Conservation (phyloP, 2,113 vertebrate species). For the Laterallus jamaicensis region DNA sequence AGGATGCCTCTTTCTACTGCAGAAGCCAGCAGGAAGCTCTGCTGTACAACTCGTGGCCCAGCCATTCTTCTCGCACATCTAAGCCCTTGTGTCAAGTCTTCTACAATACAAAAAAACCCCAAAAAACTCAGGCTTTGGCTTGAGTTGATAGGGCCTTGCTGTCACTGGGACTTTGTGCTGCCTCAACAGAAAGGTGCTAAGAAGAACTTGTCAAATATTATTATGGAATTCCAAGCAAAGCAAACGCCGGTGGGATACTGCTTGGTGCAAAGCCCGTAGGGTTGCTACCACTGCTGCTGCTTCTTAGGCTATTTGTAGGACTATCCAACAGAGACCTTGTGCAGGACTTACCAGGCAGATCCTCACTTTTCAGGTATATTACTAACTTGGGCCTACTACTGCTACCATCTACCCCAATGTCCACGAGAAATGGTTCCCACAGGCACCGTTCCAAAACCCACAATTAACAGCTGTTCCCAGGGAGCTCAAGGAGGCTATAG, state of each 20-base stretch:
- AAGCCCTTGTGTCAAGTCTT: neutral
- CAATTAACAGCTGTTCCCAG: neutral
- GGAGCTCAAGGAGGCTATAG: neutral
- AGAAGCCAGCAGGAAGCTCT: neutral
- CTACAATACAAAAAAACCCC: neutral
- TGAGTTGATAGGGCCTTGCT: neutral
- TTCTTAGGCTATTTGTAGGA: neutral
- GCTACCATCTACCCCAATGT: neutral
- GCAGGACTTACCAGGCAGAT: neutral
- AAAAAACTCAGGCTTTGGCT: neutral
- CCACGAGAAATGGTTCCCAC: neutral
- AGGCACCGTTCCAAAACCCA: neutral
- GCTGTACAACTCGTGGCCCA: neutral
- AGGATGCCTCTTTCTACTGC: neutral
- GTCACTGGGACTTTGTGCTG: neutral
- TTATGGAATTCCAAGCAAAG: constrained; percentile 1
- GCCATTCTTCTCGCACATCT: neutral
- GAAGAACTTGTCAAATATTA: constrained; percentile 23
- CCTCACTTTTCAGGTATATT: neutral
- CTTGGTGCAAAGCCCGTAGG: neutral
- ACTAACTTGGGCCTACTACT: neutral
- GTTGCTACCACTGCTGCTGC: neutral
- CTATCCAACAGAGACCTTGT: neutral
- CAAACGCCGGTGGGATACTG: neutral
- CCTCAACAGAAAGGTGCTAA: neutral